Percentiles rank a stretch among this genome's conserved stretches.
Conservation (phyloP, 2,113 vertebrate genomes). For the Butorides virescens region DNA sequence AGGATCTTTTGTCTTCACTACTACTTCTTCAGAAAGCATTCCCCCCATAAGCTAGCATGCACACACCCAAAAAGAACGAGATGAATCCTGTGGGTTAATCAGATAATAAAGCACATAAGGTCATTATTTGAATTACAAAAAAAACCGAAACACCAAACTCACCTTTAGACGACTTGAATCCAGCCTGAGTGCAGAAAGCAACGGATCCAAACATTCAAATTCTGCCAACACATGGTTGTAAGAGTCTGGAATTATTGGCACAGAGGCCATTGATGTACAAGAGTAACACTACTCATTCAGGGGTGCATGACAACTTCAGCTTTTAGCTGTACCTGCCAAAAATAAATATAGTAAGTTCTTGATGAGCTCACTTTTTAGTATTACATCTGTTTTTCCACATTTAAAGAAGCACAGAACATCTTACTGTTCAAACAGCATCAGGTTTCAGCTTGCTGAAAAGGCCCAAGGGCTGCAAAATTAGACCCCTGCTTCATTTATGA, state of each 20-base stretch:
- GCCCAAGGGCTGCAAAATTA: background rate
- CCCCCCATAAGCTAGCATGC: fast-evolving
- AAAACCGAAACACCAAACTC: background rate
- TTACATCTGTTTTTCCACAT: background rate
- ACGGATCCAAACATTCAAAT: slow-evolving; percentile 88
- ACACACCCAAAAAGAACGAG: background rate
- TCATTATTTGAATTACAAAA: background rate
- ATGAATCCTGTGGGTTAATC: background rate
- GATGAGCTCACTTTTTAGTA: background rate
- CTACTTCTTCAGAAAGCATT: background rate
- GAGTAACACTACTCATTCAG: background rate
- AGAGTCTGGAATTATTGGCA: slow-evolving; percentile 81
- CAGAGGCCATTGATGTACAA: slow-evolving; percentile 71
- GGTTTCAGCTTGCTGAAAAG: background rate
- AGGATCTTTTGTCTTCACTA: background rate
- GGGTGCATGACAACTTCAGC: background rate
- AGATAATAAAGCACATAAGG: background rate
- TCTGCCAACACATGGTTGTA: slow-evolving; percentile 89
- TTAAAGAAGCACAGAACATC: background rate
- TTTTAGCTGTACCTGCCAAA: background rate
- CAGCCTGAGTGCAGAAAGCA: slow-evolving; percentile 90
- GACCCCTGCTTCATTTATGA: fast-evolving
- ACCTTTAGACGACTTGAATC: slow-evolving; percentile 94
- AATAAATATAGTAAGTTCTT: background rate
- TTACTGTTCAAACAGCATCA: background rate